Evolutionary conservation across 2,888 invertebrate species (phyloP), one percentile per base, ranked within the genome.

Genomic region (Pristionchus maxplancki): DNA sequence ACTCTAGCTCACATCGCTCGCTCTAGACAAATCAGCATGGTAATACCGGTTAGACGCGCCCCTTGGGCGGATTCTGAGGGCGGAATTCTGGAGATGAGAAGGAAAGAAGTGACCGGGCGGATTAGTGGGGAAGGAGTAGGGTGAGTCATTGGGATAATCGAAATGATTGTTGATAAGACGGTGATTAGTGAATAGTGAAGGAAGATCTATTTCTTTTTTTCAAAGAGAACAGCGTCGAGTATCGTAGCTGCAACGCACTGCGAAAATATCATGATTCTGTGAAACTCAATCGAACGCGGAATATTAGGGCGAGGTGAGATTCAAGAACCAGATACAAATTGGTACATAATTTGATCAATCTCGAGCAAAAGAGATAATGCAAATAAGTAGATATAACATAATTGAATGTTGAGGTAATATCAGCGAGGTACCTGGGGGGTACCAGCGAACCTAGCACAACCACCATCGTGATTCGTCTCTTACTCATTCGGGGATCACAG

Each of bases 1-100:
- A 13, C 74, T 37, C 37, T n/a, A n/a, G n/a, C n/a, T n/a, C n/a
- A n/a, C n/a, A n/a, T n/a, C n/a, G n/a, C n/a, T 78, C 37, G 24
- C 40, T 40, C 44, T 44, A 48, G 78, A 78, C 44, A 48, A 78
- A 78, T 78, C 44, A 34, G 62, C 28, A 40, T 48, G 74, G 74
- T 74, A 78, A 28, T 78, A 78, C 78, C 78, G 78, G 78, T 78
- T 78, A 48, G 78, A 78, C 44, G 78, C 44, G 78, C 78, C 24
- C 78, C 5, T 17, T 6, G 58, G 58, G n/a, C 11, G 20, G 15
- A 24, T 58, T n/a, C 67, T 31, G 64, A n/a, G n/a, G n/a, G n/a
- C n/a, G 13, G 58, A 24, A 58, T 37, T 67, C 34, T 34, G 34
- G 15, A 4, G 64, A 71, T 37, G 71, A 71, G 8, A 34, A 34